These are phyloP conservation scores for Campylomormyrus tamandua DNA, from an alignment of 2,113 vertebrate genomes.

Conservation along the genomic window DNA sequence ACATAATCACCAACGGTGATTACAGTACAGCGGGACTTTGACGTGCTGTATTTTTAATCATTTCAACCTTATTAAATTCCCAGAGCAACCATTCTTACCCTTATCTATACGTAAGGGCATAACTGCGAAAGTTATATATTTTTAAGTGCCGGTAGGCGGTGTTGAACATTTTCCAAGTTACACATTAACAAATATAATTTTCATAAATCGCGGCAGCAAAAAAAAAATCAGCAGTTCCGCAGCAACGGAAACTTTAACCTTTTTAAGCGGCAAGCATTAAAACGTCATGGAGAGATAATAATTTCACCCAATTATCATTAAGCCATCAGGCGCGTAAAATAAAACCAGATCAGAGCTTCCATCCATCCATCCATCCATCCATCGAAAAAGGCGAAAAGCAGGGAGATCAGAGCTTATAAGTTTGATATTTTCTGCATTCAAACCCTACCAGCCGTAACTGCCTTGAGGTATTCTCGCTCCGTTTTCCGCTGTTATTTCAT, in stretches of 20 bases:
- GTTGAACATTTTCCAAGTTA: constrained; percentile 41
- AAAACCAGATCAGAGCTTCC: neutral
- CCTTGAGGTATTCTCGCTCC: neutral
- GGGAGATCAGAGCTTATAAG: neutral
- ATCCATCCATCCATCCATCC: neutral
- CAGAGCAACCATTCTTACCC: neutral
- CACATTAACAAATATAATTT: constrained; percentile 32
- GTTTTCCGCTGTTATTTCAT: neutral
- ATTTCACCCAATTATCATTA: neutral
- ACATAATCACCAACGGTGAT: neutral
- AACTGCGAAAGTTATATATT: constrained; percentile 11
- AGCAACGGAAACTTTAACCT: constrained; percentile 24
- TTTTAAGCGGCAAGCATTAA: constrained; percentile 25
- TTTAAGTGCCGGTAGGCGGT: constrained; percentile 6
- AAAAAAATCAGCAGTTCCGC: constrained; percentile 13
- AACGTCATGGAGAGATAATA: constrained; percentile 39
- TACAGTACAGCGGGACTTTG: neutral
- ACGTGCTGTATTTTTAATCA: neutral
- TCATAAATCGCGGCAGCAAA: constrained; percentile 40
- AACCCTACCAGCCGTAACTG: neutral
- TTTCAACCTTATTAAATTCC: neutral
- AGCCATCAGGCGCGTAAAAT: neutral
- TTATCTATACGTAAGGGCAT: constrained; percentile 26
- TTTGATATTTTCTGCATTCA: neutral
- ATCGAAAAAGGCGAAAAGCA: neutral